Evolutionary conservation across 2,888 invertebrate genomes (phyloP).

Genomic region (Allolobophora icterica): DNA sequence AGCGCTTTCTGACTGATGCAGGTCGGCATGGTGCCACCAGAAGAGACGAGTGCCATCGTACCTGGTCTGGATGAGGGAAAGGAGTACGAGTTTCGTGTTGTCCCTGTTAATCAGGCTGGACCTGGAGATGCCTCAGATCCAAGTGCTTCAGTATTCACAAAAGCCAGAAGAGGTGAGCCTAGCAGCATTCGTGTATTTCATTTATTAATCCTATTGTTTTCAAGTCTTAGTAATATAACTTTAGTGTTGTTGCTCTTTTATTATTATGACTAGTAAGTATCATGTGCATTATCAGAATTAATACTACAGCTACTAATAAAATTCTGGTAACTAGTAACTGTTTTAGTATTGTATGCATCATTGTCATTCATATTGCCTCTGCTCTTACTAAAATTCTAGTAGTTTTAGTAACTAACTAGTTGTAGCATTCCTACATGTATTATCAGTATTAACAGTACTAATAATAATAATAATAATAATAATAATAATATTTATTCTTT

Average conservation of each 20-base stretch:
- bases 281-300: no score
- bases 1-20: conserved; percentile 27
- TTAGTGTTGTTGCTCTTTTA: not conserved
- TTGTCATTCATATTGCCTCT: no score
- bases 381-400: no score
- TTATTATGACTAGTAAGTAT: not conserved
- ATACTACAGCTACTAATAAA: no score
- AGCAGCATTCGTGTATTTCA: not conserved
- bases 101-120: conserved; percentile 94
- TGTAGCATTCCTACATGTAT: no score
- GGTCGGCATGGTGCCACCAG: conserved; percentile 78
- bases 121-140: conserved; percentile 91
- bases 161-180: conserved; percentile 48
- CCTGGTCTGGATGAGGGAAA: conserved; percentile 84
- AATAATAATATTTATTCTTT: no score
- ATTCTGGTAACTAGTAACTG: no score
- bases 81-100: conserved; percentile 96
- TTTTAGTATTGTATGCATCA: no score
- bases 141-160: conserved; percentile 75
- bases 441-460: no score
- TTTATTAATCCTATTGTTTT: not conserved
- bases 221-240: not conserved
- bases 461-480: no score
- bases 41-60: conserved; percentile 82
- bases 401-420: no score